Evolutionary conservation across 2,888 invertebrate species (phyloP).

Genomic region (Cryptocheilus praepositus): DNA sequence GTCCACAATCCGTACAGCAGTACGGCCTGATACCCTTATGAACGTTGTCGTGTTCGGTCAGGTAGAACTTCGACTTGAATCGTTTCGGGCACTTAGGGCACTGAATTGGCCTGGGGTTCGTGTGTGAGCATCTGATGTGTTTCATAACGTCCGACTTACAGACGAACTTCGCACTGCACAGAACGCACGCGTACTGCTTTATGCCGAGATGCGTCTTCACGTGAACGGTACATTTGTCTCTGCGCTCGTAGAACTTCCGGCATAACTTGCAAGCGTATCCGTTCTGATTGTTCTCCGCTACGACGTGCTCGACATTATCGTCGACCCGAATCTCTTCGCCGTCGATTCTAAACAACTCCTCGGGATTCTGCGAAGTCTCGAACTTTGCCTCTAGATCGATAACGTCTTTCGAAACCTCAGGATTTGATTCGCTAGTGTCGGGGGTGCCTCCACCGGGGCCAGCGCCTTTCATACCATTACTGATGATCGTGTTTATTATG

Average conservation of each 20-base stretch:
- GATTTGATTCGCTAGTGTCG: conserved; percentile 13
- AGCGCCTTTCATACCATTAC: conserved; percentile 54
- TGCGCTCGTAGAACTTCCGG: conserved; percentile 69
- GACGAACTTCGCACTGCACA: conserved; percentile 71
- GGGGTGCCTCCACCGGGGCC: background rate
- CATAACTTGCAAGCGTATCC: conserved; percentile 71
- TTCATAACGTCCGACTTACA: conserved; percentile 74
- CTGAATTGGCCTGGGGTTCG: conserved; percentile 71
- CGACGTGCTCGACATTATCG: conserved; percentile 68
- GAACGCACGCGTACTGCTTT: conserved; percentile 70
- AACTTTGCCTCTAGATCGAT: conserved; percentile 64
- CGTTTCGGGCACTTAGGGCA: conserved; percentile 73
- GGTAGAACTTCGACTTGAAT: conserved; percentile 72
- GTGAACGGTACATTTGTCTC: conserved; percentile 72
- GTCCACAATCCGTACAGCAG: conserved; percentile 68
- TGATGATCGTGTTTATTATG: conserved; percentile 66
- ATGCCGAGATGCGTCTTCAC: conserved; percentile 73
- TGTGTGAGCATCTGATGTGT: conserved; percentile 72
- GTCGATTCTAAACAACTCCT: conserved; percentile 69
- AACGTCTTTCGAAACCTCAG: conserved; percentile 56
- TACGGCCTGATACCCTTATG: conserved; percentile 72
- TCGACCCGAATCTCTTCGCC: conserved; percentile 72
- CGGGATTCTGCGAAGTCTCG: conserved; percentile 65
- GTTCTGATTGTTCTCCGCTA: conserved; percentile 60
- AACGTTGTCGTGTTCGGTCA: conserved; percentile 72